These are phyloP conservation scores for Oreochromis spilurus DNA, from an alignment of 2,113 vertebrate species.

Conservation along the genomic window DNA sequence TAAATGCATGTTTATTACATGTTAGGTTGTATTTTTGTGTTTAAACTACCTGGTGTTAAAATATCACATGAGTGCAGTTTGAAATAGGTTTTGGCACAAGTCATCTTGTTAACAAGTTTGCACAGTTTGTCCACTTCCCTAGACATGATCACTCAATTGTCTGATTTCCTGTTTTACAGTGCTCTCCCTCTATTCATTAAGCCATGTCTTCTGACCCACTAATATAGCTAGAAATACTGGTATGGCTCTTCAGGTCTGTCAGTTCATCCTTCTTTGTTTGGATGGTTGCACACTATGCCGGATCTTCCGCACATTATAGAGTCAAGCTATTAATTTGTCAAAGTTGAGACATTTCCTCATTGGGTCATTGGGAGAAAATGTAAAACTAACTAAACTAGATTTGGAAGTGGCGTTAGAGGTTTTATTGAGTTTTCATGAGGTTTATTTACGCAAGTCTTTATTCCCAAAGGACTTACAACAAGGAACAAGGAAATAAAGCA, in stretches of 20 bases:
- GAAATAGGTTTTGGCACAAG: fast-evolving
- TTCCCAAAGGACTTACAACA: background rate
- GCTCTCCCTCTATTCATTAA: constrained; percentile 6
- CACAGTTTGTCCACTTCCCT: constrained; percentile 3
- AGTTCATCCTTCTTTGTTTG: constrained; percentile 35
- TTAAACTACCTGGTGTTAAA: background rate
- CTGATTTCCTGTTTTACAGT: constrained; percentile 52
- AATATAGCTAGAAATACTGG: constrained; percentile 42
- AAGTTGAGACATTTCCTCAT: background rate
- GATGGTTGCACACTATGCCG: background rate
- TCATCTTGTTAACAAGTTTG: background rate
- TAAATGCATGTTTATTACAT: background rate
- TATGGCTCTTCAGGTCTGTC: constrained; percentile 25
- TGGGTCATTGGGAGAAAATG: background rate
- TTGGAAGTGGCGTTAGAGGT: background rate
- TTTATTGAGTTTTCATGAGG: background rate
- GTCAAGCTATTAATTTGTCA: background rate
- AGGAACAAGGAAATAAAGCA: background rate
- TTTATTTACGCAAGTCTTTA: background rate
- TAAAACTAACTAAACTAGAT: background rate
- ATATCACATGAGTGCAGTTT: background rate
- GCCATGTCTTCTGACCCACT: background rate
- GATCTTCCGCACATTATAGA: constrained; percentile 7
- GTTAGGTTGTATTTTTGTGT: background rate
- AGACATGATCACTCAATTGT: background rate